Base-by-base conservation (phyloP, 1,140 invertebrate genomes). In the Lepidurus couesii region DNA sequence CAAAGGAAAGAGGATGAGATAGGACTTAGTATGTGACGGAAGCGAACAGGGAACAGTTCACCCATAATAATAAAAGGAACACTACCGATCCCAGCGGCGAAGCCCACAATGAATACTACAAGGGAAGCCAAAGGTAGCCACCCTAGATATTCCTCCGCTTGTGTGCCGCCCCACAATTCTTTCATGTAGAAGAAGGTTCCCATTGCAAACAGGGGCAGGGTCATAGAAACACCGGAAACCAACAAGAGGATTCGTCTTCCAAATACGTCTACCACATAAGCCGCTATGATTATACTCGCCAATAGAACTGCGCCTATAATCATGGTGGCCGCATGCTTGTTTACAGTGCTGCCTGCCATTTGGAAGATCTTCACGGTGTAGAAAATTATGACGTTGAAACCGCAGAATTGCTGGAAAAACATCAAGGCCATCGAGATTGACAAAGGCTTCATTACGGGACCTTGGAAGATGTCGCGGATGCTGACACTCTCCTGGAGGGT, bases 281-380 rank as follows among this genome's bases (percentile, higher is more conserved):
- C 89, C 7, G 92, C 90, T 0, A 89, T 81, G 79, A 92, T 89
- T 0, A 91, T 92, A 0, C 90, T 89, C 9, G 90, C 82, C 0
- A 96, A 90, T 85, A 94, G 91, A 73, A 95, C 91, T 5, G 88
- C 86, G 34, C 93, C 94, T 42, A 95, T 88, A 73, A 95, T 88
- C 73, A 95, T 93, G 0, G 78, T 79, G 7, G 78, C 78, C 21
- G 74, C 44, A 9, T 75, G 73, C 9, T 75, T 43, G 47, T 79
- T 75, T 3, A 82, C 42, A 11, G 78, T 24, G 42, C 73, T 78
- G 44, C 84, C 84, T 73, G 85, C 84, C 80, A 76, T 82, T 77
- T 84, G 81, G 80, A 86, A 86, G 43, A 87, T 86, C 26, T n/a
- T 87, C 75, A 91, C 89, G 4, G 91, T 88, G 81, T 92, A 92